These are phyloP conservation scores for Hippopotamyrus pictus DNA, from an alignment of 2,797 vertebrate genomes.

Conservation along the genomic window DNA sequence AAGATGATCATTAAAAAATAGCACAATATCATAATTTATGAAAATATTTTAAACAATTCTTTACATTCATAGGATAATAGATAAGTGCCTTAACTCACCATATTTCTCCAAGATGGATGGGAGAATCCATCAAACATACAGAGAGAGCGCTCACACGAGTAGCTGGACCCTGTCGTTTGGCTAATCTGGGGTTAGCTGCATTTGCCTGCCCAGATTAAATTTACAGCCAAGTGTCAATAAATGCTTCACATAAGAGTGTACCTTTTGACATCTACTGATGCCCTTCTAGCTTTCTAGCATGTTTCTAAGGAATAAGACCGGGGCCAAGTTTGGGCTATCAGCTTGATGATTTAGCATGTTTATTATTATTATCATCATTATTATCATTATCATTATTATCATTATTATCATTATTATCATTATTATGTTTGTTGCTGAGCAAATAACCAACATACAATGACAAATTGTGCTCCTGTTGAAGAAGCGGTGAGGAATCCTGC, in stretches of 20 bases:
- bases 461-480: background rate
- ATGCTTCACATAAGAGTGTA: background rate
- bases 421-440: background rate
- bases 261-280: background rate
- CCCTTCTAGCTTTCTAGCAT: background rate
- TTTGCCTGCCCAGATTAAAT: background rate
- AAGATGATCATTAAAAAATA: background rate
- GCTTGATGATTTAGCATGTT: background rate
- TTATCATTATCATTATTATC: background rate
- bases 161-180: background rate
- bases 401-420: no score
- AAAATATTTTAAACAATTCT: background rate
- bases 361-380: background rate
- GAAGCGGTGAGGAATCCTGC: background rate
- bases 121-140: background rate
- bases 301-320: background rate
- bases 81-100: background rate
- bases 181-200: background rate
- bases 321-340: background rate
- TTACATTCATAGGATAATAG: background rate
- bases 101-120: background rate
- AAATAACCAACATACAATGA: background rate
- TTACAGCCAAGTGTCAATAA: background rate
- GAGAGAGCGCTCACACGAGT: background rate
- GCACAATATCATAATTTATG: background rate